phyloP scores from a whole-genome alignment of 2,113 vertebrate genomes.

The Charadrius vociferus region DNA sequence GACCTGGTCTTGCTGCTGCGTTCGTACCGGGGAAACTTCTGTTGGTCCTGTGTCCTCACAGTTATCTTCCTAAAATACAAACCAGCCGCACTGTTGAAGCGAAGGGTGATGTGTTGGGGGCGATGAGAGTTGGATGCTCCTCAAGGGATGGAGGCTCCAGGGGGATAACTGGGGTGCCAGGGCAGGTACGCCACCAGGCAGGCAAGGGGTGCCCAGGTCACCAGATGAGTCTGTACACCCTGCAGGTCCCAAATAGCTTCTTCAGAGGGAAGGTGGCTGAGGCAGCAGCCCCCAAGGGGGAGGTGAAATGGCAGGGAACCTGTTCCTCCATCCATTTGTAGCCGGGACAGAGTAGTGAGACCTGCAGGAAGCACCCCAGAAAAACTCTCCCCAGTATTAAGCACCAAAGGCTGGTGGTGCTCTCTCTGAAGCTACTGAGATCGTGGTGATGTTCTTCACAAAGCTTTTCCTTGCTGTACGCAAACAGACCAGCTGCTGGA shows the following conservation, averaged over 20 bases:
- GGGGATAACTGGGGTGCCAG: neutral
- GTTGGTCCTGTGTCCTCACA: neutral
- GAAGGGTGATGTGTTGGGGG: neutral
- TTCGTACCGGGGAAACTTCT: rapidly evolving
- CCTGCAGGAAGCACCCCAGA: neutral
- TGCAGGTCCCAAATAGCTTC: neutral
- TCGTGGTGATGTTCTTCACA: neutral
- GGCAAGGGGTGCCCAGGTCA: neutral
- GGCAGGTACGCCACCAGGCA: neutral
- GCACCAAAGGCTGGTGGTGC: neutral
- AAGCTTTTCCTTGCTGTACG: neutral
- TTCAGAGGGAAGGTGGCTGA: neutral
- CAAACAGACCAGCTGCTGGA: neutral
- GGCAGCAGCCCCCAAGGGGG: neutral
- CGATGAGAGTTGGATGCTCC: neutral
- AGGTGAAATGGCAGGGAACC: neutral
- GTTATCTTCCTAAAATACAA: neutral
- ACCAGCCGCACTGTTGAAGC: neutral
- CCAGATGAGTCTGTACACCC: neutral
- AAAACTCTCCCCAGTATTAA: neutral
- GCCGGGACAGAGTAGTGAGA: neutral
- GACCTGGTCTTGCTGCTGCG: neutral
- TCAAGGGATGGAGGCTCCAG: neutral
- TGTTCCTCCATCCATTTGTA: neutral
- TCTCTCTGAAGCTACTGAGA: neutral